These are phyloP conservation scores for Cosmopolites sordidus DNA, from an alignment of 2,888 invertebrate species.

Conservation along the genomic window DNA sequence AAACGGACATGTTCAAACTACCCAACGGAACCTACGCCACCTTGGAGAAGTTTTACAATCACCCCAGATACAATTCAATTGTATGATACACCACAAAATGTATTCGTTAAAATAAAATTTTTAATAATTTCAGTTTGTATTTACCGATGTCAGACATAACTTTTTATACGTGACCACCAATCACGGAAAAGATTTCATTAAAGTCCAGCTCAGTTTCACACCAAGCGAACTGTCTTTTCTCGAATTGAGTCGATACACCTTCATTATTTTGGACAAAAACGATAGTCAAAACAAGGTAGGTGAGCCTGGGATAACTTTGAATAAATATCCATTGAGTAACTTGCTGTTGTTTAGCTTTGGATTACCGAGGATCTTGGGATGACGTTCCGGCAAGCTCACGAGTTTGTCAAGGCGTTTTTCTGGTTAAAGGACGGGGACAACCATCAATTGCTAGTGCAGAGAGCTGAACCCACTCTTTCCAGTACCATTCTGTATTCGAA, in stretches of 20 bases:
- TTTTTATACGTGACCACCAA: slow-evolving; percentile 72
- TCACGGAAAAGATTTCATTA: slow-evolving; percentile 64
- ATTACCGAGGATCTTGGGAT: slow-evolving; percentile 71
- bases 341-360: slow-evolving; percentile 62
- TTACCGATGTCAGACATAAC: slow-evolving; percentile 74
- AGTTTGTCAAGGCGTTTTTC: slow-evolving; percentile 72
- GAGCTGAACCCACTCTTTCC: slow-evolving; percentile 59
- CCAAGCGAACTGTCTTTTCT: slow-evolving; percentile 77
- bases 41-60: slow-evolving; percentile 80
- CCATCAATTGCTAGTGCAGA: slow-evolving; percentile 62
- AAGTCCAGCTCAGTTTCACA: slow-evolving; percentile 63
- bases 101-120: too few species aligned
- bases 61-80: slow-evolving; percentile 72
- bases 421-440: slow-evolving; percentile 57
- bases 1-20: slow-evolving; percentile 63
- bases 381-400: slow-evolving; percentile 65
- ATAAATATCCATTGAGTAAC: not conserved
- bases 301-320: not conserved
- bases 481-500: slow-evolving; percentile 52
- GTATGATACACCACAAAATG: too few species aligned
- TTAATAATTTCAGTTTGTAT: slow-evolving; percentile 82
- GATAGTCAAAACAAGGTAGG: slow-evolving; percentile 59
- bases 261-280: slow-evolving; percentile 72
- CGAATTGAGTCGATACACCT: slow-evolving; percentile 63
- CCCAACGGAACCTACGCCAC: slow-evolving; percentile 57